Base-by-base conservation (phyloP, 2,888 invertebrate genomes). In the Drosophila suboccidentalis region DNA sequence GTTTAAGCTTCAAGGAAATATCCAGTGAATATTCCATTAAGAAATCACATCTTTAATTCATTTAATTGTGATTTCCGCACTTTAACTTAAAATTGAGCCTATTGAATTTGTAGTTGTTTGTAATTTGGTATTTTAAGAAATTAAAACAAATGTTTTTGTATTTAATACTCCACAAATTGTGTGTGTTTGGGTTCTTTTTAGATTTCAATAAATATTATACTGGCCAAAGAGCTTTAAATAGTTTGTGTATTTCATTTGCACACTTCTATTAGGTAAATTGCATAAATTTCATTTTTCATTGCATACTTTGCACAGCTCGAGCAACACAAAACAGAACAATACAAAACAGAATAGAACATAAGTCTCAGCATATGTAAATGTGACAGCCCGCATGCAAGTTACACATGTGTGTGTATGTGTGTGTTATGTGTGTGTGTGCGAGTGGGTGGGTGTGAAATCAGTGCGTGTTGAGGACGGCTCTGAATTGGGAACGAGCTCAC, bases 351-450 rank as follows among this genome's bases (percentile, higher is more conserved):
- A 69, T 59, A 55, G 61, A 68, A 62, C 73, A 71, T 43, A 75
- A 73, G 78, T 77, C 73, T 61, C 59, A 58, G 67, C 79, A 70
- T 72, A 79, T 85, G 83, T 74, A 83, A 82, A 85, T 85, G 82
- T 80, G 80, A 82, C 86, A 80, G 80, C 61, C 73, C 71, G 67
- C 71, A 63, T 81, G 75, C 59, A 66, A 29, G 54, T 34, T 59
- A 55, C 57, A 51, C 55, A 34, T 68, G 34, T 49, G 26, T 51
- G 41, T 59, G 11, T 15, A 2, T 10, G 34, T 15, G 41, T 34
- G 22, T 39, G 15, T 58, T 53, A n/a, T 19, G 19, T 22, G 36
- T 47, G 13, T 13, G 38, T 36, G 38, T 34, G 44, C 36, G 43
- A 17, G 47, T 32, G 50, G 51, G 51, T 19, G 59, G 58, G 78